Evolutionary conservation across 2,797 vertebrate genomes (phyloP).

Genomic region (Micropoecilia bifurca): DNA sequence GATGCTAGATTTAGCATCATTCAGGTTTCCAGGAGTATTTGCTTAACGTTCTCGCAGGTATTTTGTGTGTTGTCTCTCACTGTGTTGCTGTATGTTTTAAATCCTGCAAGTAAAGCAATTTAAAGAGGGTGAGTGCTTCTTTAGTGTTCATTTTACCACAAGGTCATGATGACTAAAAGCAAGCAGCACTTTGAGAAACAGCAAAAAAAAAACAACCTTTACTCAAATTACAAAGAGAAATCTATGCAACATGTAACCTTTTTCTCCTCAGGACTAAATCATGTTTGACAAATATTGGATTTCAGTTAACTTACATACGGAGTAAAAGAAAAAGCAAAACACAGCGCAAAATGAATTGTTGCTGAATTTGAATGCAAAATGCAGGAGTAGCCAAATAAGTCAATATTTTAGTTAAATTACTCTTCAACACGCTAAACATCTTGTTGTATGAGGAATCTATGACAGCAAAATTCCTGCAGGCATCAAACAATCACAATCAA

Average conservation of each 20-base stretch:
- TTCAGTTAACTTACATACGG: background rate
- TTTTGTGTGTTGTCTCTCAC: background rate
- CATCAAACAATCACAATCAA: background rate
- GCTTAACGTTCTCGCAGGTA: background rate
- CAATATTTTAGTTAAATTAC: background rate
- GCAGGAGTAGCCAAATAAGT: background rate
- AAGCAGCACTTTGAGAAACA: background rate
- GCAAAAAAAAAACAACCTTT: background rate
- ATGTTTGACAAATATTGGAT: background rate
- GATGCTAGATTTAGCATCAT: background rate
- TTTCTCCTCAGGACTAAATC: background rate
- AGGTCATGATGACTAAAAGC: background rate
- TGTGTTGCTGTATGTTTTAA: background rate
- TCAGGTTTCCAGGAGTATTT: background rate
- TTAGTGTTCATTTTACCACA: background rate
- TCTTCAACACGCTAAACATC: slow-evolving; percentile 1
- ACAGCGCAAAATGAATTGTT: background rate
- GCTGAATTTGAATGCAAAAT: background rate
- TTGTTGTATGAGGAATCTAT: background rate
- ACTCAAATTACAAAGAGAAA: background rate
- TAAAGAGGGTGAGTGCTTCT: background rate
- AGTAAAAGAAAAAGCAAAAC: background rate
- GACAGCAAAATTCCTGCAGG: background rate
- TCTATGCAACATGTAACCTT: background rate
- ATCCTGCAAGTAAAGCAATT: background rate